Conservation (phyloP, 2,888 invertebrate genomes). For the Drosophila putrida region DNA sequence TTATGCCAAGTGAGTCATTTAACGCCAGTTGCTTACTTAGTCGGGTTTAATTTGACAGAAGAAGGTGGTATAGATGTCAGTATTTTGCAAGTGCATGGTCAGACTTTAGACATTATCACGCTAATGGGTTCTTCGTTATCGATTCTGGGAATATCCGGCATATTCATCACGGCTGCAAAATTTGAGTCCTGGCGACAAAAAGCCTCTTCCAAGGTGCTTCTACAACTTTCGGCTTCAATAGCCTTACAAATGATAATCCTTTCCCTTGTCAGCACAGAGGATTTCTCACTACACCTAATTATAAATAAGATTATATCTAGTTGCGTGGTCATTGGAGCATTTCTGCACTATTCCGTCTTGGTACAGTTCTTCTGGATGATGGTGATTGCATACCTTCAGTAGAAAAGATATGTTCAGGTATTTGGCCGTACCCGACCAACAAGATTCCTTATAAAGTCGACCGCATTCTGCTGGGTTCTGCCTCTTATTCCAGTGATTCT, state of each 20-base stretch:
- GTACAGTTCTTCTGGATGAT: slow-evolving; percentile 91
- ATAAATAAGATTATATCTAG: slow-evolving; percentile 78
- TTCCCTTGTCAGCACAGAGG: slow-evolving; percentile 82
- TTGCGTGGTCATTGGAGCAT: slow-evolving; percentile 88
- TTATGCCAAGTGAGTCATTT: slow-evolving; percentile 87
- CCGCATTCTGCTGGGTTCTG: slow-evolving; percentile 88
- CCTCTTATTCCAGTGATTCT: slow-evolving; percentile 87
- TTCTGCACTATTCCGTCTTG: slow-evolving; percentile 89
- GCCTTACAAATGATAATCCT: slow-evolving; percentile 87
- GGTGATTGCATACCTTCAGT: slow-evolving; percentile 89
- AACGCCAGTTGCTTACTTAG: slow-evolving; percentile 88
- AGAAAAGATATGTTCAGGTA: slow-evolving; percentile 89
- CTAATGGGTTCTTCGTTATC: slow-evolving; percentile 87
- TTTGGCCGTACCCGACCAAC: slow-evolving; percentile 87
- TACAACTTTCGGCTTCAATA: slow-evolving; percentile 88
- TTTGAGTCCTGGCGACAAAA: slow-evolving; percentile 88
- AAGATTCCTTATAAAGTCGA: slow-evolving; percentile 88
- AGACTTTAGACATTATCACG: slow-evolving; percentile 87
- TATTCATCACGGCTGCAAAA: slow-evolving; percentile 87
- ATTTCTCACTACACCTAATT: slow-evolving; percentile 77
- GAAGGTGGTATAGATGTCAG: slow-evolving; percentile 36
- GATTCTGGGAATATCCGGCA: slow-evolving; percentile 87
- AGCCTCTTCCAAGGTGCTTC: slow-evolving; percentile 88
- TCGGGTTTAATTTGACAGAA: slow-evolving; percentile 63
- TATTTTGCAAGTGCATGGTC: slow-evolving; percentile 28